A percentile compares a stretch with the other conserved stretches of the same genome.
Evolutionary conservation across 2,113 vertebrate genomes (phyloP).

Genomic region (Eonycteris spelaea): DNA sequence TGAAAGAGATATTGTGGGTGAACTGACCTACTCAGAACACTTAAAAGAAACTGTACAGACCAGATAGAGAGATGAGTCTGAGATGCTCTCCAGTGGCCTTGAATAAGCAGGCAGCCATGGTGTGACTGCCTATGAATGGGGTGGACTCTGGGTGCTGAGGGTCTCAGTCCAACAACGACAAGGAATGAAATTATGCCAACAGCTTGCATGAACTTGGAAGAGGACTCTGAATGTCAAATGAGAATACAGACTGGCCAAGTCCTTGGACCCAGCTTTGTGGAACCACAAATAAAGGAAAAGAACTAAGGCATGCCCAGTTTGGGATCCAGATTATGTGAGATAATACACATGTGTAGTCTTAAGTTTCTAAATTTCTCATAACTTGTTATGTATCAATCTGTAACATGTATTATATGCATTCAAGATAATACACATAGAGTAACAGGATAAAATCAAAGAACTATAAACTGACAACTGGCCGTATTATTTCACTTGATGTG

Average conservation of each 20-base stretch:
- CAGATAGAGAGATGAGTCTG: background rate
- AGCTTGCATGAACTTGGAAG: background rate
- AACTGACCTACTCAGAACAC: no score
- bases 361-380: background rate
- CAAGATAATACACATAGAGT: background rate
- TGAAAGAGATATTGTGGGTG: no score
- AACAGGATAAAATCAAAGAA: background rate
- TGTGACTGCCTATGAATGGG: background rate
- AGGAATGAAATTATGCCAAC: background rate
- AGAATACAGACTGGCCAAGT: background rate
- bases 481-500: background rate
- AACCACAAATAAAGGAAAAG: no score
- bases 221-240: background rate
- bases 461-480: background rate
- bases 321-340: no score
- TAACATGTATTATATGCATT: background rate
- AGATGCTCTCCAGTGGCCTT: background rate
- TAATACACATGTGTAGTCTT: no score
- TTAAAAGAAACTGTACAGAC: background rate
- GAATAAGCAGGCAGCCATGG: background rate
- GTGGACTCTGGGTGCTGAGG: background rate
- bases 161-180: background rate
- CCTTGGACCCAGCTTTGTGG: background rate
- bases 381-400: background rate
- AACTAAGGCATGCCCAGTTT: no score